phyloP scores from a whole-genome alignment of 2,113 vertebrate genomes.

The Tupaia chinensis region DNA sequence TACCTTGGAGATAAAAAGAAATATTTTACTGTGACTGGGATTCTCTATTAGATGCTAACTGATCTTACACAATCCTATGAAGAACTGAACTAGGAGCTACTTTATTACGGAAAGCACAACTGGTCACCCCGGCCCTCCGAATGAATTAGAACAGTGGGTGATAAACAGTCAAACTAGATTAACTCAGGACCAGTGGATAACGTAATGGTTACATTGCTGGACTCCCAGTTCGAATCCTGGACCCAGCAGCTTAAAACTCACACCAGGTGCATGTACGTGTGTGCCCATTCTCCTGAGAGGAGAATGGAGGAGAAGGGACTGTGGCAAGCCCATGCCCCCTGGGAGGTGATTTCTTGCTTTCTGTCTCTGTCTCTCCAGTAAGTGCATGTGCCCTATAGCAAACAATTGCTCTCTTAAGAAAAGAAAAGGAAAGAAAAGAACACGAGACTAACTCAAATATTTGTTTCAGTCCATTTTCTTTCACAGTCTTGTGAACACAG shows the following conservation, averaged over 20 bases:
- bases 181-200: neutral
- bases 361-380: too few species aligned
- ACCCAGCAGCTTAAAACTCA: too few species aligned
- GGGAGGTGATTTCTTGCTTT: too few species aligned
- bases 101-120: neutral
- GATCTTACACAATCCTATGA: neutral
- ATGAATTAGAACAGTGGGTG: neutral
- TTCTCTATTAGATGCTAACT: neutral
- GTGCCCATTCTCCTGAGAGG: too few species aligned
- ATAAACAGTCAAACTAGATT: neutral
- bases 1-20: neutral
- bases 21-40: neutral
- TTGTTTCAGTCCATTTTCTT: neutral
- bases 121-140: neutral
- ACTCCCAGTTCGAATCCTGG: too few species aligned
- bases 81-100: neutral
- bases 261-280: too few species aligned
- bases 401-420: too few species aligned
- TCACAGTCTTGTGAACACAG: neutral
- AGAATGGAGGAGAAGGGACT: too few species aligned
- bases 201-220: too few species aligned
- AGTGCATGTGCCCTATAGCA: too few species aligned
- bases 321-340: too few species aligned
- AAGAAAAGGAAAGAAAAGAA: neutral
- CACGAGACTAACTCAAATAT: neutral